Base-by-base conservation (phyloP, 2,113 vertebrate genomes). In the Hepsetus odoe region DNA sequence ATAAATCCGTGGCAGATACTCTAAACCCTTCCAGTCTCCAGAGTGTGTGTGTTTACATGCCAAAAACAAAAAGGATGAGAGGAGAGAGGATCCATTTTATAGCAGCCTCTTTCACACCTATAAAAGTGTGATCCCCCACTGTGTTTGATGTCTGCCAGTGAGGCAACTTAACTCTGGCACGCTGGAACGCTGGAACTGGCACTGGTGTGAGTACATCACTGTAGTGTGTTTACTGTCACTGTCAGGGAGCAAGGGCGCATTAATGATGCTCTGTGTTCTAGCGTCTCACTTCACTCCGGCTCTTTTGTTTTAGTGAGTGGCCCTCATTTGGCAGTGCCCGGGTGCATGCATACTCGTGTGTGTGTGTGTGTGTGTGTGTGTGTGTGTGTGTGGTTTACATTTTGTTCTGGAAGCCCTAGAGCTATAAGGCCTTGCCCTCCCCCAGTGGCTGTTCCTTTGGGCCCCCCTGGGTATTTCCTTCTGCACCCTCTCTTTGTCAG, bases 401-500 rank as follows among this genome's bases (percentile, higher is more conserved):
- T 40, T 55, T 53, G 68, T 53, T 76, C 72, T 51, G 66, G 58
- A 38, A 51, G 44, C 74, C 82, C 67, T 44, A 76, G 81, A 42
- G 86, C 69, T 70, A 80, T 82, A 74, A 81, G 77, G 80, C 68
- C 49, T 65, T 77, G 44, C 61, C 67, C 51, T 77, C 64, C 69
- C 56, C 59, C 83, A 77, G 72, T 82, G 73, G 76, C 70, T 81
- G 65, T 49, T 79, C 65, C 44, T 56, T 61, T 58, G 32, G 64
- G 32, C 74, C 67, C 76, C 61, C 55, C 62, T n/a, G 16, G 35
- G 53, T 77, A 73, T 79, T 86, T 74, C 79, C 82, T 86, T 77
- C 66, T 32, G 40, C 64, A 78, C 78, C 80, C 66, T 87, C 69
- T 12, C 28, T 67, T 73, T 90, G 85, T 90, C 88, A 87, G 74